Base-by-base conservation (phyloP, 2,113 vertebrate genomes). In the Ailurus styani region DNA sequence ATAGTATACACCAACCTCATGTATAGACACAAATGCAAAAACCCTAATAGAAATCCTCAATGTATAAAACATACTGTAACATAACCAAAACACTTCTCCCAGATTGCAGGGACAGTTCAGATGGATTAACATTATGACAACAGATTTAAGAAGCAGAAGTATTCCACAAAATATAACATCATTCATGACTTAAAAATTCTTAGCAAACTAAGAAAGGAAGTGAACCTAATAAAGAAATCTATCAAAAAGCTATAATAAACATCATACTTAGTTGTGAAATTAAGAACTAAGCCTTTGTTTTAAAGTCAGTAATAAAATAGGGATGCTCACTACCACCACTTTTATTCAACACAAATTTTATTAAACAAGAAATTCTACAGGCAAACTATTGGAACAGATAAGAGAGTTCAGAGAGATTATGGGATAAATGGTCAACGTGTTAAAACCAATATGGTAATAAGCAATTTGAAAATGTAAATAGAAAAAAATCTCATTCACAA, bases 391-490 rank as follows among this genome's bases (percentile, higher is more conserved):
- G 37, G 64, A 84, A 96, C 31, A 85, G 54, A 40, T n/a, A 90
- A 77, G 37, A 83, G n/a, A 78, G 37, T 72, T 94, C 85, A 87
- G 50, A 91, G 78, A 82, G 6, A 15, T 66, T 81, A 90, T 29
- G 52, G 12, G n/a, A 93, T 60, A 68, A 7, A 75, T 45, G 20
- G 54, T 62, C 55, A 90, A 60, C 11, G 64, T 34, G 60, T 82
- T 78, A 90, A 87, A 93, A 90, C 50, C 60, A 96, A 42, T 57
- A 55, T 29, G 10, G 8, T 70, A 83, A 93, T 50, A 93, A 89
- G 50, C 31, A 87, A 96, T 55, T 82, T 29, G 15, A 93, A 93
- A 96, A 86, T 90, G 21, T 87, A 86, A 92, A 83, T 68, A 77
- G 55, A 87, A 90, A 96, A 93, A 27, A n/a, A 6, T 37, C n/a